Percentiles rank a stretch among this genome's conserved stretches.
Conservation (phyloP, 2,888 invertebrate species). For the Adineta ricciae region DNA sequence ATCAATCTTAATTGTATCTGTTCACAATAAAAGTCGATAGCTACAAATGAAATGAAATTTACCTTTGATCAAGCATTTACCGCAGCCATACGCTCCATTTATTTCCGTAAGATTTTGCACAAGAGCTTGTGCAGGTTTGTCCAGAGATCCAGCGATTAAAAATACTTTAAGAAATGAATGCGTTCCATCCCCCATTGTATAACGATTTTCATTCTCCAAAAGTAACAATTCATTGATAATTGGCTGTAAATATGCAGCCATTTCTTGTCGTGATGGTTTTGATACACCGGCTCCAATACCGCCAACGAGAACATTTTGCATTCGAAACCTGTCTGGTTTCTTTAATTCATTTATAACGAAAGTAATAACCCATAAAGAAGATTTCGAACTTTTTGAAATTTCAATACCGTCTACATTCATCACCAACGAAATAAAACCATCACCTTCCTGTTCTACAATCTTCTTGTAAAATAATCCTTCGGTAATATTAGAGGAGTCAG, state of each 20-base stretch:
- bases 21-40: neutral
- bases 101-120: neutral
- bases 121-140: neutral
- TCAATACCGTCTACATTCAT: neutral
- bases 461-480: neutral
- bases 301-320: neutral
- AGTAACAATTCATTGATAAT: neutral
- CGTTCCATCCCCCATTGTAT: neutral
- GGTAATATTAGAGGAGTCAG: neutral
- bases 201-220: neutral
- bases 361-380: neutral
- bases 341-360: conserved; percentile 1
- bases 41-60: too few species aligned
- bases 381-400: neutral
- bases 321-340: neutral
- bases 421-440: neutral
- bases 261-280: neutral
- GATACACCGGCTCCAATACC: neutral
- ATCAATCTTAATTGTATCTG: too few species aligned
- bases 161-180: neutral
- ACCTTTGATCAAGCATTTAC: neutral
- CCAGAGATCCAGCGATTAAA: neutral
- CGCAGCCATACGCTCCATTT: neutral
- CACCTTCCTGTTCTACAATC: neutral
- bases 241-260: neutral